Evolutionary conservation across 2,113 vertebrate genomes (phyloP).

Genomic region (Turnix velox): DNA sequence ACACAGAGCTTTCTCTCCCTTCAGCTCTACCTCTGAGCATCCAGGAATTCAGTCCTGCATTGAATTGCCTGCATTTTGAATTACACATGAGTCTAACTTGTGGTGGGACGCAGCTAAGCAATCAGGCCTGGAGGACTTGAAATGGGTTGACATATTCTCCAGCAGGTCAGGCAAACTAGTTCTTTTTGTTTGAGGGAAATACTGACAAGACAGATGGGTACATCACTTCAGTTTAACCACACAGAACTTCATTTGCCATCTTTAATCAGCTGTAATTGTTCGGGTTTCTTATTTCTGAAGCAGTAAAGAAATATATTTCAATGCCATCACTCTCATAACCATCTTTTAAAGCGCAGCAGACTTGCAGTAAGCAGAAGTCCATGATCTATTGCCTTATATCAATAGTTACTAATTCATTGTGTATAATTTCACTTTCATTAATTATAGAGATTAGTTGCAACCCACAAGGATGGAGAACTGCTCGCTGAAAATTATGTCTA

Average conservation of each 20-base stretch:
- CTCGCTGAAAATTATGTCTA: neutral
- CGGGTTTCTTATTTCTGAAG: neutral
- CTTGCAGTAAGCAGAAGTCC: neutral
- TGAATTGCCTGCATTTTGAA: constrained; percentile 13
- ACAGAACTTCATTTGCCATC: constrained; percentile 34
- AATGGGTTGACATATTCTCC: constrained; percentile 34
- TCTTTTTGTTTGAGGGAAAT: constrained; percentile 50
- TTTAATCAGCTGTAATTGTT: constrained; percentile 12
- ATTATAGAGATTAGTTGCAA: neutral
- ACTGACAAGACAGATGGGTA: constrained; percentile 34
- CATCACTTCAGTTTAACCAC: constrained; percentile 24
- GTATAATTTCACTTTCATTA: constrained; percentile 23
- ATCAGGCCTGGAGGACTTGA: constrained; percentile 38
- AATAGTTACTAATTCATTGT: neutral
- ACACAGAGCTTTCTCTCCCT: constrained; percentile 9
- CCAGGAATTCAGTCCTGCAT: constrained; percentile 18
- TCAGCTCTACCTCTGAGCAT: constrained; percentile 35
- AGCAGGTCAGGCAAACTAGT: constrained; percentile 27
- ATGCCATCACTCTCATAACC: neutral
- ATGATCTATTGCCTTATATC: neutral
- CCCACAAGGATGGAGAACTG: neutral
- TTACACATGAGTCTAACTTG: constrained; percentile 9
- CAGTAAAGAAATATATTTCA: neutral
- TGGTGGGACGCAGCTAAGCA: neutral
- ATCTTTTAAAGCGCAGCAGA: neutral